phyloP scores from a whole-genome alignment of 1,140 invertebrate species.

The Anagrus nilaparvatae region DNA sequence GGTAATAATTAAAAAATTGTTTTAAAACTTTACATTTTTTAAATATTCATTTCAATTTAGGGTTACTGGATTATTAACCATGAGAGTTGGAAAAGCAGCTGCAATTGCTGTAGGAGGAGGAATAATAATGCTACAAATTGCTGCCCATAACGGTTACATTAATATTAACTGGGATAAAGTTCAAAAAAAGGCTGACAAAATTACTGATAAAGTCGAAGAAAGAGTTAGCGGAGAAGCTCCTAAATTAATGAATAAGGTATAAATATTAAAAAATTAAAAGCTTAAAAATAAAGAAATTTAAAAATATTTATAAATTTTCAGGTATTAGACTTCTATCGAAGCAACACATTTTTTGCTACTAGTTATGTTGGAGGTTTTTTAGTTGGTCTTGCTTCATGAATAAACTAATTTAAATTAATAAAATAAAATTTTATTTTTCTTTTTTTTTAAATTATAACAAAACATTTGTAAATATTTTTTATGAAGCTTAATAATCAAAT shows the following conservation, averaged over 20 bases:
- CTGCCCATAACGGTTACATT: conserved; percentile 85
- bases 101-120: conserved; percentile 81
- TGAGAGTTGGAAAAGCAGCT: conserved; percentile 85
- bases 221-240: conserved; percentile 59
- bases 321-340: conserved; percentile 60
- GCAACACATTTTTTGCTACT: conserved; percentile 66
- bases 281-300: conserved; percentile 2
- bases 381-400: conserved; percentile 60
- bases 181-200: conserved; percentile 68
- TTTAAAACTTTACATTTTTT: conserved; percentile 1
- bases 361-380: conserved; percentile 81
- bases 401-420: no score
- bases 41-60: conserved; percentile 38
- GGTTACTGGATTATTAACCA: conserved; percentile 78
- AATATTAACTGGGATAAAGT: conserved; percentile 85
- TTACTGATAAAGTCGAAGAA: conserved; percentile 70
- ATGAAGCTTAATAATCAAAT: neutral
- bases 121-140: conserved; percentile 81
- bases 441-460: neutral
- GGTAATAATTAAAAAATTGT: conserved; percentile 56
- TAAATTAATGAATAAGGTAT: conserved; percentile 70
- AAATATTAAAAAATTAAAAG: conserved; percentile 6
- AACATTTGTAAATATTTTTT: neutral
- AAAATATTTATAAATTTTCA: conserved; percentile 44
- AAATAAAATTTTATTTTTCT: no score